Evolutionary conservation across 2,797 vertebrate species (phyloP).

Genomic region (Phrynocephalus guinanensis): DNA sequence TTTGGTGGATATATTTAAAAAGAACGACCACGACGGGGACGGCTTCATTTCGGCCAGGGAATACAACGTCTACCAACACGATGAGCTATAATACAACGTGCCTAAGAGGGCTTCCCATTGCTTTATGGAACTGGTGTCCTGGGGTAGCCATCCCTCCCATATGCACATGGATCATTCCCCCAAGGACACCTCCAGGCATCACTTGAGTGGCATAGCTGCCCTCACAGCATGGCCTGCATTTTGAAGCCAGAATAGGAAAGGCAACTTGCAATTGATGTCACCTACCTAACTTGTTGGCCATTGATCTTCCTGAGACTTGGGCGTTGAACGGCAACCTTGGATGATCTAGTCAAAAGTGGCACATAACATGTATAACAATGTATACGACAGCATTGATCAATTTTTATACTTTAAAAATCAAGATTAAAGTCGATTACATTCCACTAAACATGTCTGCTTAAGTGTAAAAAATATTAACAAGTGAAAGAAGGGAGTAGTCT

Average conservation of each 20-base stretch:
- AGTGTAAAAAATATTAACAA: conserved; percentile 50
- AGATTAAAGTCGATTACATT: conserved; percentile 47
- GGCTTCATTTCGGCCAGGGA: conserved; percentile 91
- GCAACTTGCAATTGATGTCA: neutral
- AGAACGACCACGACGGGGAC: conserved; percentile 87
- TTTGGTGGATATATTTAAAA: conserved; percentile 90
- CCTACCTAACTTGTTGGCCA: too few relatives aligned
- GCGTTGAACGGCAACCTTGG: neutral
- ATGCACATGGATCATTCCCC: neutral
- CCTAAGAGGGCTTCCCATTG: conserved; percentile 19
- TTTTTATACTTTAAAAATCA: conserved; percentile 44
- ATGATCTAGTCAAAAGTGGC: conserved; percentile 25
- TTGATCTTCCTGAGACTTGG: neutral
- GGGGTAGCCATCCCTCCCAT: neutral
- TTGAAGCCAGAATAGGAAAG: neutral
- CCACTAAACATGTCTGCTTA: conserved; percentile 33
- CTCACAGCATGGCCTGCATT: neutral
- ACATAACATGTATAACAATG: conserved; percentile 21
- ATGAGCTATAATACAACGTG: conserved; percentile 86
- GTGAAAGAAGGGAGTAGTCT: neutral
- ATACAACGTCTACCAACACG: conserved; percentile 92
- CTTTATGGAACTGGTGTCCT: conserved; percentile 37
- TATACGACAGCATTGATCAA: conserved; percentile 31
- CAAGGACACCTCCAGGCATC: neutral
- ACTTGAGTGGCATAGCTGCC: neutral